Evolutionary conservation across 2,888 invertebrate species (phyloP).

Genomic region (Prosopocoilus inquinatus): DNA sequence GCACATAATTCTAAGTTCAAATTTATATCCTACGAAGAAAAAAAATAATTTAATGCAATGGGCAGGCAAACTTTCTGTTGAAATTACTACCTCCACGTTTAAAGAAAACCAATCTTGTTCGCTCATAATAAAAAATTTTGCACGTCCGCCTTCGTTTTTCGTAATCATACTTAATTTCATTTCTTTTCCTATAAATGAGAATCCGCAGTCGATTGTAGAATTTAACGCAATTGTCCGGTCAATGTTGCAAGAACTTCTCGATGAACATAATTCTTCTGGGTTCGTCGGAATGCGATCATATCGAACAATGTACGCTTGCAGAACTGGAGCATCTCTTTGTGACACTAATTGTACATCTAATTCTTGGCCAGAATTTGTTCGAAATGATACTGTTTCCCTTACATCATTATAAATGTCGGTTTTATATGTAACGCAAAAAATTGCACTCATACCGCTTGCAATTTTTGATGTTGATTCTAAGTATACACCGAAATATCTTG

Average conservation of each 20-base stretch:
- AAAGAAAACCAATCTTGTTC: constrained; percentile 50
- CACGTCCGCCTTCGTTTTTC: constrained; percentile 46
- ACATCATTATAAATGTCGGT: constrained; percentile 41
- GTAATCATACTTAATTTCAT: constrained; percentile 38
- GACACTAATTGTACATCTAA: constrained; percentile 38
- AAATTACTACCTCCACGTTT: constrained; percentile 3
- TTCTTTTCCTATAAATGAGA: constrained; percentile 47
- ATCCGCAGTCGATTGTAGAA: constrained; percentile 48
- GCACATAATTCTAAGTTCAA: constrained; percentile 37
- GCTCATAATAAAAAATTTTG: constrained; percentile 49
- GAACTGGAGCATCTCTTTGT: constrained; percentile 43
- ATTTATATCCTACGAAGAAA: constrained; percentile 14
- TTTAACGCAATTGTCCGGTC: constrained; percentile 38
- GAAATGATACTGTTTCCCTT: constrained; percentile 40
- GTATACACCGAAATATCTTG: constrained; percentile 35
- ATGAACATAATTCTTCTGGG: constrained; percentile 7
- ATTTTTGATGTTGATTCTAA: constrained; percentile 28
- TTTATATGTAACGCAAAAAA: constrained; percentile 42
- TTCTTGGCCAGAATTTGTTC: constrained; percentile 39
- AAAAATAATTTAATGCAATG: neutral
- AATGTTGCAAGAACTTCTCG: constrained; percentile 17
- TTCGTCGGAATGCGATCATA: constrained; percentile 16
- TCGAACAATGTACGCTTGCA: constrained; percentile 39
- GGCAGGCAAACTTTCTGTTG: neutral
- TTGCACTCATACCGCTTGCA: constrained; percentile 49